These are phyloP conservation scores for Calephelis virginiensis DNA, from an alignment of 1,140 invertebrate genomes.

Conservation along the genomic window DNA sequence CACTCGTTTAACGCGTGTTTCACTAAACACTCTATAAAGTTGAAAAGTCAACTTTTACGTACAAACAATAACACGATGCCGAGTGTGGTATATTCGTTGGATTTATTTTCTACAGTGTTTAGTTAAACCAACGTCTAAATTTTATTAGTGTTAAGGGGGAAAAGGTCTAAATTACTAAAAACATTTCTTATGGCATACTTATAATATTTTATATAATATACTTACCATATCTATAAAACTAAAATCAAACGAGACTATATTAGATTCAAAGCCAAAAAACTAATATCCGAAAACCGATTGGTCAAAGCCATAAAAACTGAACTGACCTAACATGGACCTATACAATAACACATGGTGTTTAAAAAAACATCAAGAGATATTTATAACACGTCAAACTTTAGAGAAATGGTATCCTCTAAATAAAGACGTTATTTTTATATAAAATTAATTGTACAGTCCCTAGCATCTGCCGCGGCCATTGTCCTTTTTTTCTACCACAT, in stretches of 20 bases:
- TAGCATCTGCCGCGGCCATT: slow-evolving; percentile 63
- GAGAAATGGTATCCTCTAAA: slow-evolving; percentile 73
- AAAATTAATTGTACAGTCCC: slow-evolving; percentile 71
- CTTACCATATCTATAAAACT: no score
- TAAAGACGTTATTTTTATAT: slow-evolving; percentile 72
- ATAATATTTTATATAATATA: no score
- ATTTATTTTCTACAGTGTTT: no score
- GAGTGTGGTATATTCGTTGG: no score
- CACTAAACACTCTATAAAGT: no score
- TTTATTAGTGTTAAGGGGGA: no score
- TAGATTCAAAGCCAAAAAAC: not conserved
- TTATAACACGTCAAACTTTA: slow-evolving; percentile 70
- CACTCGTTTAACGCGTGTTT: no score
- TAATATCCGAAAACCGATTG: not conserved
- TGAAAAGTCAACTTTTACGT: no score
- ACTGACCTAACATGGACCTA: slow-evolving; percentile 31
- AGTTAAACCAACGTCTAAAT: no score
- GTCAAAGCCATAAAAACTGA: not conserved
- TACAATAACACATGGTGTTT: slow-evolving; percentile 51
- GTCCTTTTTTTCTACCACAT: slow-evolving; percentile 50
- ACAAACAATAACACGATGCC: no score
- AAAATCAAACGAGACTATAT: not conserved
- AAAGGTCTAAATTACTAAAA: no score
- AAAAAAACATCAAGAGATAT: slow-evolving; percentile 67
- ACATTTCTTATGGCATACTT: no score